These are phyloP conservation scores for Ceyx cyanopectus DNA, from an alignment of 2,113 vertebrate genomes.

Conservation along the genomic window DNA sequence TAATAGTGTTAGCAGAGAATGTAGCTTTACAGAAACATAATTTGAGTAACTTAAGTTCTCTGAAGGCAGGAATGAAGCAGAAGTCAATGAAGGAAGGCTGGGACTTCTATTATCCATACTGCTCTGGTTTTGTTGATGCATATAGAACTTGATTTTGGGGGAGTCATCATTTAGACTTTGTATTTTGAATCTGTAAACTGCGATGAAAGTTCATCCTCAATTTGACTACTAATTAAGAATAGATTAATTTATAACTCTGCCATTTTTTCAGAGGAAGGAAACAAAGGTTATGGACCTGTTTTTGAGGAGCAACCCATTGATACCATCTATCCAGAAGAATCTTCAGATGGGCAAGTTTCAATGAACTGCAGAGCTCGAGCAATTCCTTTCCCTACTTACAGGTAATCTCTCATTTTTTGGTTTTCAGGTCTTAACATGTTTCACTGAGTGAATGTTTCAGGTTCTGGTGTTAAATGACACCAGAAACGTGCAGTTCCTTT, in stretches of 20 bases:
- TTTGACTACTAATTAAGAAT: neutral
- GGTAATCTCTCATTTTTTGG: conserved; percentile 74
- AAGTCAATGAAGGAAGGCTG: neutral
- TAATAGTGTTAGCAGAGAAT: neutral
- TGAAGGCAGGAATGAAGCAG: neutral
- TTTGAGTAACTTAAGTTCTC: neutral
- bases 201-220: neutral
- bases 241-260: neutral
- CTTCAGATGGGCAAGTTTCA: conserved; percentile 91
- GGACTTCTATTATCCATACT: neutral
- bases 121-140: neutral
- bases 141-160: neutral
- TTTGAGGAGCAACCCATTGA: conserved; percentile 96
- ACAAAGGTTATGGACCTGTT: conserved; percentile 90
- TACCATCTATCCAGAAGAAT: conserved; percentile 96
- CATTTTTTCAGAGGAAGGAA: conserved; percentile 82
- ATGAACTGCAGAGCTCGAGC: conserved; percentile 91
- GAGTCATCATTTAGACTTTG: neutral
- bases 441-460: neutral
- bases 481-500: neutral
- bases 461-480: neutral
- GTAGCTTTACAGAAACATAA: neutral
- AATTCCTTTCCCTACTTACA: conserved; percentile 90
- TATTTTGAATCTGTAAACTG: neutral
- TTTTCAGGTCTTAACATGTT: neutral